These are phyloP conservation scores for Gortyna flavago DNA, from an alignment of 2,888 invertebrate species.

Conservation along the genomic window DNA sequence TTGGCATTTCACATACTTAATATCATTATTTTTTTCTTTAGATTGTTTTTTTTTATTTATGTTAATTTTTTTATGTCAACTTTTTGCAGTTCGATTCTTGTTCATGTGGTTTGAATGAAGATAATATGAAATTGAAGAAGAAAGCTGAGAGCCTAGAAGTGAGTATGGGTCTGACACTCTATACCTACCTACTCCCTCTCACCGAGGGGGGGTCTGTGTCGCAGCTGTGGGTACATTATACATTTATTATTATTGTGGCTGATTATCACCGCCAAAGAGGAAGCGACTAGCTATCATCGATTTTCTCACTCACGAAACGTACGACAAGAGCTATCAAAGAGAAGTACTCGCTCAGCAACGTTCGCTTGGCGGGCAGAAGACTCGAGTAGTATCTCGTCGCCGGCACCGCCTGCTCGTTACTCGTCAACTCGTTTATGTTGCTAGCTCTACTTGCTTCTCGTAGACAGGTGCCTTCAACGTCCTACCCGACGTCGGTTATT, in stretches of 20 bases:
- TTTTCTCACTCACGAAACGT: not conserved
- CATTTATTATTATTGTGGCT: too few species aligned
- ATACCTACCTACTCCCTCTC: too few species aligned
- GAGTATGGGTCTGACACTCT: constrained; percentile 26
- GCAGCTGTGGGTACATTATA: too few species aligned
- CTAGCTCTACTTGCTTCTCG: not conserved
- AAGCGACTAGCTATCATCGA: not conserved
- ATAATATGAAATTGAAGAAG: constrained; percentile 73
- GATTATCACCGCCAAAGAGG: not conserved
- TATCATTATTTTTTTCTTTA: not conserved
- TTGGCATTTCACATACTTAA: not conserved
- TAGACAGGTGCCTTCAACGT: not conserved
- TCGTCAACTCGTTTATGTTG: not conserved
- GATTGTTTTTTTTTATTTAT: constrained; percentile 9
- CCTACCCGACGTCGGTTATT: not conserved
- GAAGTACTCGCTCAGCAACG: not conserved
- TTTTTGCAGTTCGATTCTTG: constrained; percentile 77
- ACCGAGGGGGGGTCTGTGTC: too few species aligned
- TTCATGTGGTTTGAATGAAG: constrained; percentile 77
- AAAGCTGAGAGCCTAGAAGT: constrained; percentile 40
- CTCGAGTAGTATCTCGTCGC: too few species aligned
- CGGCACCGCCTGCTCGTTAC: too few species aligned
- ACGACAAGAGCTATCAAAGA: not conserved
- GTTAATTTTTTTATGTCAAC: constrained; percentile 39
- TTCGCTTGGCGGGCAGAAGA: not conserved